A percentile compares a stretch with the other conserved stretches of the same genome.
Evolutionary conservation across 2,888 invertebrate species (phyloP).

Genomic region (Diarsia mendica): DNA sequence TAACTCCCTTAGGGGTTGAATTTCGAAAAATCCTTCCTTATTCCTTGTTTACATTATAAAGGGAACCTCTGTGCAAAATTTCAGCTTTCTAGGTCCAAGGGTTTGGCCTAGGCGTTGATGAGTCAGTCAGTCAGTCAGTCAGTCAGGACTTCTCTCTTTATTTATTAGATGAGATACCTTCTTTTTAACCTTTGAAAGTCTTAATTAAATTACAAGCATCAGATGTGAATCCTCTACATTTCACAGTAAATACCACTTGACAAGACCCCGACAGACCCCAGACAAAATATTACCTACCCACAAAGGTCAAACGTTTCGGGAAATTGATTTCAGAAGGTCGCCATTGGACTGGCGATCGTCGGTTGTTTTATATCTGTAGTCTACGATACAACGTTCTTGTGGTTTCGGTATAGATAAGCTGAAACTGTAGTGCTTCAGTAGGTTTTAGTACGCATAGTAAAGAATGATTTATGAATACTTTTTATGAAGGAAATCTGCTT

Average conservation of each 20-base stretch:
- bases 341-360: constrained; percentile 16
- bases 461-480: neutral
- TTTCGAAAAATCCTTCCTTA: too few species aligned
- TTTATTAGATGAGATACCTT: too few species aligned
- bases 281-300: constrained; percentile 24
- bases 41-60: too few species aligned
- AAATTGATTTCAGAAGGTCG: constrained; percentile 59
- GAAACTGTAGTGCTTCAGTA: constrained; percentile 1
- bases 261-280: neutral
- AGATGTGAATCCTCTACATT: too few species aligned
- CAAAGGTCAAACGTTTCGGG: constrained; percentile 52
- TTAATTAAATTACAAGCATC: too few species aligned
- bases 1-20: too few species aligned
- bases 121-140: too few species aligned
- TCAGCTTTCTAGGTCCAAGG: too few species aligned
- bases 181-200: too few species aligned
- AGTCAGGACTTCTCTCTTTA: too few species aligned
- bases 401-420: constrained; percentile 19
- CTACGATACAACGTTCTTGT: constrained; percentile 9
- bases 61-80: too few species aligned
- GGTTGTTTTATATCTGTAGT: constrained; percentile 43
- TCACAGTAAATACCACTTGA: constrained; percentile 14
- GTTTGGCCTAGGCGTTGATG: too few species aligned
- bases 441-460: constrained; percentile 14
- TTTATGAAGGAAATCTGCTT: neutral